Conservation (phyloP, 1,140 invertebrate species). For the Rhopalosiphum padi region DNA sequence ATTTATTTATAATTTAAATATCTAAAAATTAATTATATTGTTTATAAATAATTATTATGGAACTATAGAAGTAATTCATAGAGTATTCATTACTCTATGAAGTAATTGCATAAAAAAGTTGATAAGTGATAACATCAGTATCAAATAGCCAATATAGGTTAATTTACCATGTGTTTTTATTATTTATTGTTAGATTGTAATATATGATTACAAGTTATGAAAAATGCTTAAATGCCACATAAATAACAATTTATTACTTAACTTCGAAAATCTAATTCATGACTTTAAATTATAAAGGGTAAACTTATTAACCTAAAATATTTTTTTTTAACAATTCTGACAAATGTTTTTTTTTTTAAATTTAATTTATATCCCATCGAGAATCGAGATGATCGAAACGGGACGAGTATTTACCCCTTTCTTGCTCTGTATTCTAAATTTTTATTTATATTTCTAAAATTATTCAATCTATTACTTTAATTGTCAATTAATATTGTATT, state of each 20-base stretch:
- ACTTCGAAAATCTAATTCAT: neutral
- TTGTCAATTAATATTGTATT: too few species aligned
- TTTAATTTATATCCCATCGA: neutral
- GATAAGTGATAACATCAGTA: conserved; percentile 3
- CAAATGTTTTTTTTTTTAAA: neutral
- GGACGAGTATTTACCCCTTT: neutral
- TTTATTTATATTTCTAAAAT: neutral
- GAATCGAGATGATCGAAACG: neutral
- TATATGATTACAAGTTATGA: neutral
- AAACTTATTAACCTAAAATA: neutral
- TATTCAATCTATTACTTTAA: too few species aligned
- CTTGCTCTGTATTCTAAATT: neutral
- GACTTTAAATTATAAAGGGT: neutral
- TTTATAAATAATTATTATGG: neutral
- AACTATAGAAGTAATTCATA: neutral
- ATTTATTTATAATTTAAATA: neutral
- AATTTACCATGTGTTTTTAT: neutral
- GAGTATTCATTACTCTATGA: too few species aligned
- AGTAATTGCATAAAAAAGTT: neutral
- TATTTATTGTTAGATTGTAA: neutral
- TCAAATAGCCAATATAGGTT: neutral
- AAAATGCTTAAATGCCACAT: neutral
- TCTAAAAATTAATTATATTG: neutral
- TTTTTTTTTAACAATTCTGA: neutral
- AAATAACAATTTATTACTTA: neutral